These are phyloP conservation scores for Capromys pilorides DNA, from an alignment of 2,797 vertebrate genomes.

Conservation along the genomic window DNA sequence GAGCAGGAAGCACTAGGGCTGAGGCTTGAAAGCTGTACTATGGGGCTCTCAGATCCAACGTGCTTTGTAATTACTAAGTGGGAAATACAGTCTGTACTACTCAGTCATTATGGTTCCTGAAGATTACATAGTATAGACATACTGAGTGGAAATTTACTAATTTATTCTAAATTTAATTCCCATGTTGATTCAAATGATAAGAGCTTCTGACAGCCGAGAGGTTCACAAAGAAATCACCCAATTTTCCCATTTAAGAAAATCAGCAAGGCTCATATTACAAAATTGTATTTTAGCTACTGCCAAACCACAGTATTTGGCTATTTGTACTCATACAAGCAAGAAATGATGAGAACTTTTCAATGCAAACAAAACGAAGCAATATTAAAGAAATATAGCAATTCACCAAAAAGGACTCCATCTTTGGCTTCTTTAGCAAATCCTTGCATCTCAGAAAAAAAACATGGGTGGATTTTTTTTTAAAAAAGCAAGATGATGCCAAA, in stretches of 20 bases:
- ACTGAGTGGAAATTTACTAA: constrained; percentile 70
- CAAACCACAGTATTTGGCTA: constrained; percentile 22
- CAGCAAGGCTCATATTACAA: background rate
- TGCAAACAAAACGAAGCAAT: constrained; percentile 45
- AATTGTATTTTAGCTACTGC: constrained; percentile 31
- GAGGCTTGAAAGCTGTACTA: background rate
- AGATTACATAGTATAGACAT: constrained; percentile 72
- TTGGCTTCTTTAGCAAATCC: background rate
- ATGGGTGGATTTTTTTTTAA: background rate
- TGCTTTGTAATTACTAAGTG: constrained; percentile 29
- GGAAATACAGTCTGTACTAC: constrained; percentile 68
- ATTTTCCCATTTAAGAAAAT: constrained; percentile 60
- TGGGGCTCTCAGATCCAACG: background rate
- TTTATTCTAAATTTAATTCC: constrained; percentile 81
- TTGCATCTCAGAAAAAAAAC: background rate
- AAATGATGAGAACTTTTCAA: background rate
- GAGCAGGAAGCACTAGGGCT: background rate
- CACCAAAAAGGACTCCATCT: background rate
- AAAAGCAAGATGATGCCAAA: background rate
- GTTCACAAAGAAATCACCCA: constrained; percentile 76
- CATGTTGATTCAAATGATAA: constrained; percentile 78
- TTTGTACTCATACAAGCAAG: constrained; percentile 6
- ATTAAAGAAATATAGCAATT: background rate
- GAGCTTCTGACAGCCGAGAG: constrained; percentile 71
- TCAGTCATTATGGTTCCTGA: constrained; percentile 75